Conservation (phyloP, 2,113 vertebrate genomes). For the Cepphus grylle region DNA sequence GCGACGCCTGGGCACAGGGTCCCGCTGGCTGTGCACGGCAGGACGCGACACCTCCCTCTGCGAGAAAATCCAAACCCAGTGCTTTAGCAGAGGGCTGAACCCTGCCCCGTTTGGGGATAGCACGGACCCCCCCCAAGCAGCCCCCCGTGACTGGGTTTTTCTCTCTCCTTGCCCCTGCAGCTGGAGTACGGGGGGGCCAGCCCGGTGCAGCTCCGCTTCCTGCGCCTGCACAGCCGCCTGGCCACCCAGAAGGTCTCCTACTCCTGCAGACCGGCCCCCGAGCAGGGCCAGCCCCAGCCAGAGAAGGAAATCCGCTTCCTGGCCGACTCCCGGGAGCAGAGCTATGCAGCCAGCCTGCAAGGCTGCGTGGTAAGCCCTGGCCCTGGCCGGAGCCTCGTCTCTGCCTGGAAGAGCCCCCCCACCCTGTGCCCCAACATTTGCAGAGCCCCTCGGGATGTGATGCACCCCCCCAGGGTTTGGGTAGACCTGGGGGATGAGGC, state of each 20-base stretch:
- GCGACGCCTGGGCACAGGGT: too few species aligned
- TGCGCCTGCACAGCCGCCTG: constrained; percentile 80
- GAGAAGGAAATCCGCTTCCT: constrained; percentile 80
- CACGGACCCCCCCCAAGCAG: not conserved
- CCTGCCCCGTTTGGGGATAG: not conserved
- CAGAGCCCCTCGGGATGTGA: rapidly evolving
- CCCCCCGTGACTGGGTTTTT: rapidly evolving
- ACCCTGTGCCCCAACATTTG: rapidly evolving
- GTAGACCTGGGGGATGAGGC: not conserved
- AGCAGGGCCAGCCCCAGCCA: constrained; percentile 31
- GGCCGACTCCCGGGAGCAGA: constrained; percentile 74
- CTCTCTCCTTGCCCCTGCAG: constrained; percentile 39
- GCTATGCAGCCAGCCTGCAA: constrained; percentile 74
- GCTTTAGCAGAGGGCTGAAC: not conserved
- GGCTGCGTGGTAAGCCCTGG: constrained; percentile 79
- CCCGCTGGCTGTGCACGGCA: not conserved
- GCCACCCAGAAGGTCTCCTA: constrained; percentile 81
- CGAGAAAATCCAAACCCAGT: not conserved
- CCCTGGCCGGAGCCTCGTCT: rapidly evolving
- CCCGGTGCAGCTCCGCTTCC: constrained; percentile 85
- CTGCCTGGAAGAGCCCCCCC: not conserved
- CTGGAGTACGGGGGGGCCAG: constrained; percentile 78
- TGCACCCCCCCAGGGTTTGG: not conserved
- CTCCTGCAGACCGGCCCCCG: constrained; percentile 70
- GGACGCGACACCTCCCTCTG: not conserved